phyloP scores from a whole-genome alignment of 2,113 vertebrate genomes.

The Struthio camelus region DNA sequence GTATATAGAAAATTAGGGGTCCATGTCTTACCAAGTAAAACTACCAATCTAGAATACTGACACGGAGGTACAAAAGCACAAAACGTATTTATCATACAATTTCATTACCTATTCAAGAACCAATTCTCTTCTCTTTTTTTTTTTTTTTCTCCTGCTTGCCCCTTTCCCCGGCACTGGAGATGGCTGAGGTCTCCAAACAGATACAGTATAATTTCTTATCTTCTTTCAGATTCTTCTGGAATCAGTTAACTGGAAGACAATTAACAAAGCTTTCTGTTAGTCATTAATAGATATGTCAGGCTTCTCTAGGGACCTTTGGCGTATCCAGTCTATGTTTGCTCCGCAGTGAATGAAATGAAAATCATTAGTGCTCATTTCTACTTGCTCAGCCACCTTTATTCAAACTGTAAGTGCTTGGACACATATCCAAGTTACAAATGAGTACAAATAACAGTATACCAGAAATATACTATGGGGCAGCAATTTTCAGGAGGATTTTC shows the following conservation, averaged over 20 bases:
- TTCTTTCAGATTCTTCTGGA: not conserved
- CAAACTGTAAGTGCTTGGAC: not conserved
- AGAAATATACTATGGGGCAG: not conserved
- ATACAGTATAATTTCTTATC: not conserved
- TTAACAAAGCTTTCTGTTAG: not conserved
- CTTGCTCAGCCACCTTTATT: not conserved
- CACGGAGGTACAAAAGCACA: not conserved
- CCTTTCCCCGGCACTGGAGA: not conserved
- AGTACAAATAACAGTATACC: not conserved
- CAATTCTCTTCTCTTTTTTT: not conserved
- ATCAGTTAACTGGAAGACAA: not conserved
- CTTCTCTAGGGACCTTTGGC: not conserved
- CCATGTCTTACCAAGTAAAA: not conserved
- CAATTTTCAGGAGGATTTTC: not conserved
- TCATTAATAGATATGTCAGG: not conserved
- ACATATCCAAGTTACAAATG: not conserved
- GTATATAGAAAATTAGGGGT: not conserved
- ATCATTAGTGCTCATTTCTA: not conserved
- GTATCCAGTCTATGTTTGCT: not conserved
- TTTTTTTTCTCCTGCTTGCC: not conserved
- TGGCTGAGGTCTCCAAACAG: not conserved
- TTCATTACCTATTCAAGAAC: not conserved
- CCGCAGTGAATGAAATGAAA: not conserved
- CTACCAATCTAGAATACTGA: not conserved
- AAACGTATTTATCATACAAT: not conserved